Evolutionary conservation across 2,888 invertebrate genomes (phyloP), one percentile per base, ranked within the genome.

Genomic region (Escarpia spicata): DNA sequence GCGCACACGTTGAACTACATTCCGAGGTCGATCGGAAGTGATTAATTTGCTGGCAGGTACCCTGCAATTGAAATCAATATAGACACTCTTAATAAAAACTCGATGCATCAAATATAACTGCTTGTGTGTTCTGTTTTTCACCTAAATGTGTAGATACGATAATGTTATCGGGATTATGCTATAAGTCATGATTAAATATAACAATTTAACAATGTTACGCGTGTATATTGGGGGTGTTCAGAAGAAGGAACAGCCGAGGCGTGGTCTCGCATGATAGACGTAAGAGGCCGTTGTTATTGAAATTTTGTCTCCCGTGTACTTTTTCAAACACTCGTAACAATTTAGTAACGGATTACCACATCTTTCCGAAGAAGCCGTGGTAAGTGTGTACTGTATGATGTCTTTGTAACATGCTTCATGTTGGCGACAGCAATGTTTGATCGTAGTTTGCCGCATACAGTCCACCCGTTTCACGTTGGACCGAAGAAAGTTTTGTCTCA

Each of bases 1-100:
- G 75, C 75, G 75, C 75, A 75, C 75, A 75, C 75, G 75, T 75
- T 75, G 75, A 75, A 75, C 75, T 75, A 75, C 75, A 75, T 75
- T 75, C 75, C 75, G 75, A 75, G 75, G 75, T 75, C 75, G 75
- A 75, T 75, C 75, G 75, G 75, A 75, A 75, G 75, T 75, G 75
- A 75, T 75, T 75, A 3, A n/a, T 75, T 26, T 75, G 6, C 75
- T 75, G 75, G 75, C 75, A 75, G 75, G 75, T 75, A 26, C 75
- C 75, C 75, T 26, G 75, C 75, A 26, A 75, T 75, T 75, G 26
- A 75, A 26, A 75, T 26, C 19, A 26, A 75, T 75, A 3, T 26
- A 75, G 19, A 75, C 6, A 4, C n/a, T 75, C 75, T 75, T 26
- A 26, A 26, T 75, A n/a, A 26, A 75, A 75, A 75, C 19, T 75